phyloP scores from a whole-genome alignment of 2,888 invertebrate species.

The Harpalus rubripes region DNA sequence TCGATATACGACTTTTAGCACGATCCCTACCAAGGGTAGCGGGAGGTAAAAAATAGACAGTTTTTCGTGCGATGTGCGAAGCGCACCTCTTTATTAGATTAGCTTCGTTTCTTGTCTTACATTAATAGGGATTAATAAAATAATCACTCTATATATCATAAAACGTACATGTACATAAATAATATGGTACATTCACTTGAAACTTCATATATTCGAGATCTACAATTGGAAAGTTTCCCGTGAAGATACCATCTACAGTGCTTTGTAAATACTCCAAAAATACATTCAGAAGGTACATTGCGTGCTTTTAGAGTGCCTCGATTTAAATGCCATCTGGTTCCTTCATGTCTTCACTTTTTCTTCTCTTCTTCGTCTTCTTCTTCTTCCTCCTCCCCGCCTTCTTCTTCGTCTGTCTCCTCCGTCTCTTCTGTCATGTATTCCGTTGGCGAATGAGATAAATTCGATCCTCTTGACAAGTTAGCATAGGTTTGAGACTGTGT shows the following conservation, averaged over 20 bases:
- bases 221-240: constrained; percentile 17
- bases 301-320: constrained; percentile 47
- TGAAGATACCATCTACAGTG: constrained; percentile 50
- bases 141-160: constrained; percentile 57
- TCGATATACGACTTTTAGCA: too few relatives aligned
- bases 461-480: too few relatives aligned
- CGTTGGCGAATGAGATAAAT: too few relatives aligned
- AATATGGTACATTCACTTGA: constrained; percentile 14
- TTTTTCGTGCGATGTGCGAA: constrained; percentile 36
- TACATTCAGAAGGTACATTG: constrained; percentile 63
- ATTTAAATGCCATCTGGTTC: constrained; percentile 16
- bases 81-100: constrained; percentile 54
- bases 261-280: constrained; percentile 66
- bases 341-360: background rate
- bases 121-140: constrained; percentile 57
- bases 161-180: constrained; percentile 50
- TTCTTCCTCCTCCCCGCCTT: too few relatives aligned
- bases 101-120: constrained; percentile 21
- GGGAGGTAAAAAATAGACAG: constrained; percentile 4
- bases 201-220: constrained; percentile 33
- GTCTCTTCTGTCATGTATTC: too few relatives aligned
- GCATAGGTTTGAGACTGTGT: too few relatives aligned
- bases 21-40: too few relatives aligned
- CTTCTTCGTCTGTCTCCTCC: too few relatives aligned
- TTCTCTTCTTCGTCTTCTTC: background rate